Percentiles rank a stretch among this genome's conserved stretches.
Evolutionary conservation across 2,113 vertebrate species (phyloP).

Genomic region (Sinocyclocheilus grahami): DNA sequence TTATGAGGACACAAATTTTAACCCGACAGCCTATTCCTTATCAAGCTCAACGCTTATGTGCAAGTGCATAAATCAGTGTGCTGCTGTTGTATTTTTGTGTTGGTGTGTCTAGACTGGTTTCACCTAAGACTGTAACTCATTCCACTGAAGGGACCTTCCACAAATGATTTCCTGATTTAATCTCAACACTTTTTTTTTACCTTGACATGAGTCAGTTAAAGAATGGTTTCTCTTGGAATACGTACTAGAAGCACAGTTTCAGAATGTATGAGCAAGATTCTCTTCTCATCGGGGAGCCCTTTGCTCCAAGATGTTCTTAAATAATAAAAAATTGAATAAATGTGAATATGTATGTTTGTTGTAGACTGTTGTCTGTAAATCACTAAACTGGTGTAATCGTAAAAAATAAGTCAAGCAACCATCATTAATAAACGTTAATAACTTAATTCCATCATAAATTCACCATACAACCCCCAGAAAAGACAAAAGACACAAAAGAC

Average conservation of each 20-base stretch:
- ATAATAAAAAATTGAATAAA: background rate
- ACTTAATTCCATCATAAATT: background rate
- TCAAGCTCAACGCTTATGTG: background rate
- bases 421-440: background rate
- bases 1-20: background rate
- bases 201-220: background rate
- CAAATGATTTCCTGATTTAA: background rate
- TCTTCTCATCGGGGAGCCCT: background rate
- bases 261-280: no score
- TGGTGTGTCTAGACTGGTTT: conserved; percentile 1
- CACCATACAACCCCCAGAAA: background rate
- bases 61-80: background rate
- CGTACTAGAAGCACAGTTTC: no score
- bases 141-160: background rate
- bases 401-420: background rate
- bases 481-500: background rate
- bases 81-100: background rate
- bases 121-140: conserved; percentile 24
- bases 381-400: background rate
- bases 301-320: background rate
- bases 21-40: background rate
- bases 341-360: background rate
- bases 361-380: background rate
- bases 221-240: background rate
- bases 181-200: conserved; percentile 1